phyloP scores from a whole-genome alignment of 2,888 invertebrate genomes.

The Pocota personata region DNA sequence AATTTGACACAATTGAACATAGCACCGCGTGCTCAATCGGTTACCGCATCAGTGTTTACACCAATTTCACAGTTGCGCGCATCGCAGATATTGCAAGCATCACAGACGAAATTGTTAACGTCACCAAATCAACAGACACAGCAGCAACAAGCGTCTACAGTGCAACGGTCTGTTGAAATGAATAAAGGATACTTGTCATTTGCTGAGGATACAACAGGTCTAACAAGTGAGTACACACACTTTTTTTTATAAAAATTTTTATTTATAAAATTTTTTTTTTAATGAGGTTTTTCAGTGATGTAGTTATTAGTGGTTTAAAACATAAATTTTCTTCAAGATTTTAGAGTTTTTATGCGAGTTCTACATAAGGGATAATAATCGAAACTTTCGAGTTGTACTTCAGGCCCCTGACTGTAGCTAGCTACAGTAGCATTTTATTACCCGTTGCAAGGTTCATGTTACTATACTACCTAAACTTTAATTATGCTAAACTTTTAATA shows the following conservation, averaged over 20 bases:
- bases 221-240: conserved; percentile 89
- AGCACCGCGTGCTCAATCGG: conserved; percentile 77
- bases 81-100: conserved; percentile 15
- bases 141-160: conserved; percentile 86
- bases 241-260: conserved; percentile 30
- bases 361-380: no score
- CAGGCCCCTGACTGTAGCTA: no score
- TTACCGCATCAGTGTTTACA: conserved; percentile 79
- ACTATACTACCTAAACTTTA: no score
- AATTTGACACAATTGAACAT: conserved; percentile 74
- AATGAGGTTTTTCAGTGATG: conserved; percentile 6
- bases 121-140: conserved; percentile 83
- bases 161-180: conserved; percentile 95
- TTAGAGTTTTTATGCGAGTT: not conserved
- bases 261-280: conserved; percentile 7
- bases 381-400: no score
- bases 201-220: conserved; percentile 91
- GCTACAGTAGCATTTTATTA: no score
- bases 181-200: conserved; percentile 95
- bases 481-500: no score
- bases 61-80: conserved; percentile 76
- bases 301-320: not conserved
- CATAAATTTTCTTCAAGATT: no score
- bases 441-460: no score
- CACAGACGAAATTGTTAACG: conserved; percentile 58